Percentiles rank a stretch among this genome's conserved stretches.
These are phyloP conservation scores for Pristionchus arcanus DNA, from an alignment of 2,888 invertebrate species.

Conservation along the genomic window DNA sequence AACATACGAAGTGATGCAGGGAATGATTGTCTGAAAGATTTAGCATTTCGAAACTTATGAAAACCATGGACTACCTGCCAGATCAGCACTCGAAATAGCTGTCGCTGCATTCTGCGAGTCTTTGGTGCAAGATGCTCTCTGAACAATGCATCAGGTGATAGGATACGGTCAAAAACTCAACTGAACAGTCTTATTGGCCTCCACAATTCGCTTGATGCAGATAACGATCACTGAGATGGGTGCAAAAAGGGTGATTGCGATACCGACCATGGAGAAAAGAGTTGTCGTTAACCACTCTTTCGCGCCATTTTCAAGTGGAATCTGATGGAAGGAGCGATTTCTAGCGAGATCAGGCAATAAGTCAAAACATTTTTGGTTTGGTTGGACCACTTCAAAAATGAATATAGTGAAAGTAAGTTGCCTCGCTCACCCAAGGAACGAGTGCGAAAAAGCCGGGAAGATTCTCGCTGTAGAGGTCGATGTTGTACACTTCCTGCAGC, in stretches of 20 bases:
- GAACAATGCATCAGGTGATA: neutral
- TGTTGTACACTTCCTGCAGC: neutral
- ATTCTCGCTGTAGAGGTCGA: neutral
- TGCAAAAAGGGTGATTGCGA: neutral
- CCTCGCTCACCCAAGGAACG: neutral
- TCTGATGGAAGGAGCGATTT: too few relatives aligned
- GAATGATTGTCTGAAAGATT: too few relatives aligned
- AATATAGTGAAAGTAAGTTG: too few relatives aligned
- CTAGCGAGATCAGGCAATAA: too few relatives aligned
- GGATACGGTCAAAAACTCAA: neutral
- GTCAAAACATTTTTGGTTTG: too few relatives aligned
- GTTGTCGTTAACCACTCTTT: neutral
- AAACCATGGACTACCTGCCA: too few relatives aligned
- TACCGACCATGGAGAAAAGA: neutral
- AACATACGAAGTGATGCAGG: too few relatives aligned
- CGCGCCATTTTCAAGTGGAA: neutral
- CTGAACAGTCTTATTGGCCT: neutral
- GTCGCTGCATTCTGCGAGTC: too few relatives aligned
- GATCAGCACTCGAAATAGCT: too few relatives aligned
- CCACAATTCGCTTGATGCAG: neutral
- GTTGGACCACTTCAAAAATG: too few relatives aligned
- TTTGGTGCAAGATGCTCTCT: too few relatives aligned
- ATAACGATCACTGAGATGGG: neutral
- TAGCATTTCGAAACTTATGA: too few relatives aligned
- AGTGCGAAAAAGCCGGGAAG: neutral